Percentiles rank a stretch among this genome's conserved stretches.
Conservation (phyloP, 2,888 invertebrate species). For the Lasioglossum marginatum region DNA sequence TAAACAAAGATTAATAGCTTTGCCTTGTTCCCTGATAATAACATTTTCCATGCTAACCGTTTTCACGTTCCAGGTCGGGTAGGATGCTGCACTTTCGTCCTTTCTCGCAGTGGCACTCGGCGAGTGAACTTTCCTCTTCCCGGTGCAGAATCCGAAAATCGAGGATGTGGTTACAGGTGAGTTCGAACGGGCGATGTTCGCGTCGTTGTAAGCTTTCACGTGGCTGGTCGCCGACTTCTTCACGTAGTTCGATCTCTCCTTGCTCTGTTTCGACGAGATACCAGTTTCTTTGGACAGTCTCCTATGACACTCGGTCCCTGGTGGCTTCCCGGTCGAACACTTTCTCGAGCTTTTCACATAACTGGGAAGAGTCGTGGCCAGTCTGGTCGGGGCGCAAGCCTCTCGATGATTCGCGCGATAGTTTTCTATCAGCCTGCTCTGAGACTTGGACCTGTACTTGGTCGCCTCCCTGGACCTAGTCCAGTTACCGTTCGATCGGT, state of each 20-base stretch:
- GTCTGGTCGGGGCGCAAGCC: conserved; percentile 32
- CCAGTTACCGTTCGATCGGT: conserved; percentile 20
- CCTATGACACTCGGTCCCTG: conserved; percentile 56
- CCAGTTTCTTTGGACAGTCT: conserved; percentile 52
- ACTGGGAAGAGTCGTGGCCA: conserved; percentile 77
- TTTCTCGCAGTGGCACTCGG: conserved; percentile 44
- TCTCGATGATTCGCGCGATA: conserved; percentile 37
- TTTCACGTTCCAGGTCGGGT: conserved; percentile 67
- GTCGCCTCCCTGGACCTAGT: conserved; percentile 21
- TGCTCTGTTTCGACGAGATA: conserved; percentile 68
- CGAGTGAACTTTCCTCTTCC: conserved; percentile 72
- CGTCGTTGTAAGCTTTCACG: conserved; percentile 71
- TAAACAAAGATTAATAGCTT: not conserved
- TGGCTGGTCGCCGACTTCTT: conserved; percentile 71
- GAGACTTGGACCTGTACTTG: conserved; percentile 62
- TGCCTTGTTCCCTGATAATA: not conserved
- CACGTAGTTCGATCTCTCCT: conserved; percentile 74
- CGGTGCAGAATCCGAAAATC: conserved; percentile 82
- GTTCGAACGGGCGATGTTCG: conserved; percentile 64
- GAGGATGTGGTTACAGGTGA: conserved; percentile 75
- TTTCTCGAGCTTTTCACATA: conserved; percentile 75
- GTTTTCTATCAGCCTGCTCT: conserved; percentile 54
- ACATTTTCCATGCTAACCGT: conserved; percentile 71
- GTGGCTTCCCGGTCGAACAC: conserved; percentile 63
- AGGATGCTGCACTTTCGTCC: conserved; percentile 51